Evolutionary conservation across 2,113 vertebrate genomes (phyloP).

Genomic region (Tauraco erythrolophus): DNA sequence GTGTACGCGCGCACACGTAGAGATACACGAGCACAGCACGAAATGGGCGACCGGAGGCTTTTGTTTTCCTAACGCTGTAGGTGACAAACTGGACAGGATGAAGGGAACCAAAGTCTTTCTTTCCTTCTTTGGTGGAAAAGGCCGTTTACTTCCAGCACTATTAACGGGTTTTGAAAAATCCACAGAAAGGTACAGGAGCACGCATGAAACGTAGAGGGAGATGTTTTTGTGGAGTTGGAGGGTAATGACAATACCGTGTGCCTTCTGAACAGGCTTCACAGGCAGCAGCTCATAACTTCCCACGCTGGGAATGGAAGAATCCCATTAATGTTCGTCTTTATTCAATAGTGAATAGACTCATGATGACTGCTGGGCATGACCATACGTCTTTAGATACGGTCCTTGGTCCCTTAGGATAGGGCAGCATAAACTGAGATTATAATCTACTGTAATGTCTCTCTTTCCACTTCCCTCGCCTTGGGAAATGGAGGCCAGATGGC

Average conservation of each 20-base stretch:
- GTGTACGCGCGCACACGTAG: fast-evolving
- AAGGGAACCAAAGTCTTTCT: neutral
- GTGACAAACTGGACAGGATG: neutral
- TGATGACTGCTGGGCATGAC: neutral
- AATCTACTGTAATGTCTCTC: neutral
- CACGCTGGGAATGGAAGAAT: neutral
- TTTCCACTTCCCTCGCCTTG: neutral
- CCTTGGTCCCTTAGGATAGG: neutral
- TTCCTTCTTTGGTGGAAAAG: neutral
- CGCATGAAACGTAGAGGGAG: neutral
- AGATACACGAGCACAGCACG: neutral
- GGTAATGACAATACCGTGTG: neutral
- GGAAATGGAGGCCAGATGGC: neutral
- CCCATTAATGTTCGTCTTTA: neutral
- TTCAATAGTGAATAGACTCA: neutral
- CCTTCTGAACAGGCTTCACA: neutral
- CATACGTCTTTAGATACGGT: fast-evolving
- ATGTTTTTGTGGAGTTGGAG: neutral
- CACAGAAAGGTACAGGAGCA: neutral
- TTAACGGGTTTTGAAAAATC: neutral
- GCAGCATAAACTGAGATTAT: neutral
- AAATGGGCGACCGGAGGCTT: neutral
- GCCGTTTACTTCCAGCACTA: neutral
- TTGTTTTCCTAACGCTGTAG: neutral
- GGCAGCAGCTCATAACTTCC: neutral